Percentiles rank a stretch among this genome's conserved stretches.
These are phyloP conservation scores for Corythaixoides concolor DNA, from an alignment of 2,113 vertebrate genomes.

Conservation along the genomic window DNA sequence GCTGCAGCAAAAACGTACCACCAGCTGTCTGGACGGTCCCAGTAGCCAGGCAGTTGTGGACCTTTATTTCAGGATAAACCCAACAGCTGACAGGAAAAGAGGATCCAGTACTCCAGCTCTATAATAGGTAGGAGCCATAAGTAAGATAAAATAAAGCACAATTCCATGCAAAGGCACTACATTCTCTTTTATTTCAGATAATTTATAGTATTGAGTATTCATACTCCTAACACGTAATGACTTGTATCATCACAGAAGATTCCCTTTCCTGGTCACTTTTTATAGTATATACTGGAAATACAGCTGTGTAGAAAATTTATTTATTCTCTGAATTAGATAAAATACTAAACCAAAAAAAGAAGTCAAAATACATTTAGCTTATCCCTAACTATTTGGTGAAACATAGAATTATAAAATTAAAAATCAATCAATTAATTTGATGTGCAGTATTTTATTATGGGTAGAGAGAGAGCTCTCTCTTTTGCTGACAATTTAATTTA, in stretches of 20 bases:
- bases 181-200: neutral
- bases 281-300: neutral
- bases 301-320: neutral
- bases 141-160: neutral
- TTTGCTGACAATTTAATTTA: neutral
- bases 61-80: neutral
- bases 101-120: neutral
- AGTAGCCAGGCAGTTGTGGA: neutral
- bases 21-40: neutral
- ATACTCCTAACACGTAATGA: neutral
- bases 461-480: neutral
- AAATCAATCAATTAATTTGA: neutral
- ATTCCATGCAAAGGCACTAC: neutral
- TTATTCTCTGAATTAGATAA: neutral
- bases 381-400: neutral
- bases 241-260: neutral
- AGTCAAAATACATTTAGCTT: neutral
- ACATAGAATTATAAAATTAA: neutral
- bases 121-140: neutral
- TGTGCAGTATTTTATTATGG: neutral
- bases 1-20: neutral
- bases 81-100: neutral
- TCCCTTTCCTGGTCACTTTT: neutral
- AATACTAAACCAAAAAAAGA: neutral
- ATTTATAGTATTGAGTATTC: neutral